Evolutionary conservation across 2,113 vertebrate species (phyloP).

Genomic region (Arizona elegans): DNA sequence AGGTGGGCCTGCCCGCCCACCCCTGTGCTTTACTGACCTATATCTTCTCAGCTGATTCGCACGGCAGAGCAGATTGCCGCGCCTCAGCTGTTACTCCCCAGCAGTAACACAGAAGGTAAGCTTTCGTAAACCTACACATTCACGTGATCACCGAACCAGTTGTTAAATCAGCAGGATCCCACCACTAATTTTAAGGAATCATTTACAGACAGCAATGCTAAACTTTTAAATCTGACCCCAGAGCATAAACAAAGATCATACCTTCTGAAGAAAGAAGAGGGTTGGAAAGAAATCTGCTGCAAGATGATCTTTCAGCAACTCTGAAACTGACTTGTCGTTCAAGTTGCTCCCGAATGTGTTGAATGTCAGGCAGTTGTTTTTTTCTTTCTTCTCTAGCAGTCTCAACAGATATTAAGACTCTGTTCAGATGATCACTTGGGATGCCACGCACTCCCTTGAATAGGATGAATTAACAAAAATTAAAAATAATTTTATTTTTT

Average conservation of each 20-base stretch:
- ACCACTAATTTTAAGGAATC: not conserved
- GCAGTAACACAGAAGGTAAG: too few species aligned
- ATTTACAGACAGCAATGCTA: not conserved
- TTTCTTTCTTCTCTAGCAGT: constrained; percentile 56
- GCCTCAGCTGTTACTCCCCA: too few species aligned
- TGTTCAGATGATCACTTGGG: constrained; percentile 63
- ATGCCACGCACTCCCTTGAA: constrained; percentile 69
- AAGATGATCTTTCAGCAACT: constrained; percentile 59
- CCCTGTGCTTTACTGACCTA: too few species aligned
- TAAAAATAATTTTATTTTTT: not conserved
- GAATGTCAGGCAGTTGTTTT: constrained; percentile 66
- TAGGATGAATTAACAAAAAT: not conserved
- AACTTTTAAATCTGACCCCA: not conserved
- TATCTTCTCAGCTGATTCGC: too few species aligned
- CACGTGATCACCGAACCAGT: too few species aligned
- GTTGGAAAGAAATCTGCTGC: constrained; percentile 29
- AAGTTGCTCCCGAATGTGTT: constrained; percentile 65
- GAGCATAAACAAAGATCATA: not conserved
- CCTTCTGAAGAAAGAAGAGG: constrained; percentile 35
- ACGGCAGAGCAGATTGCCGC: too few species aligned
- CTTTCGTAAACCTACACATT: too few species aligned
- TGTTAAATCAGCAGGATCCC: too few species aligned
- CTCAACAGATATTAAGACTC: constrained; percentile 61
- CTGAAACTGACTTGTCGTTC: constrained; percentile 63
- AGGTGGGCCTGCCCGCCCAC: too few species aligned